Conservation (phyloP, 2,113 vertebrate genomes). For the Caretta caretta region DNA sequence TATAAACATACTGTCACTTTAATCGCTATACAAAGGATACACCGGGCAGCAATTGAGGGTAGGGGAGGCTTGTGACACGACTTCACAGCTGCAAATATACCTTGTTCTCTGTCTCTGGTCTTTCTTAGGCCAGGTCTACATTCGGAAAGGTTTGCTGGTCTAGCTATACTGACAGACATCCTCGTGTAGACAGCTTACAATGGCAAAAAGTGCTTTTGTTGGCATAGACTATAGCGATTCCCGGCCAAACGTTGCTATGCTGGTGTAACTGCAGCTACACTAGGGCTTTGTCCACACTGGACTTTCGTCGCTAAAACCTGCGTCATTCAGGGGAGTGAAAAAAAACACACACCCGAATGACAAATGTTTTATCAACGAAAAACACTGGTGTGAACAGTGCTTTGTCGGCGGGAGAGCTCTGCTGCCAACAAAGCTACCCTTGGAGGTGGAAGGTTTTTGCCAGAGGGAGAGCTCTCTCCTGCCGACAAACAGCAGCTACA, state of each 20-base stretch:
- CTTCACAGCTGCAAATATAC: accelerated
- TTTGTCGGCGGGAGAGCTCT: too few species aligned
- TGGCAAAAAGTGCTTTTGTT: background rate
- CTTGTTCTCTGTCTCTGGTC: background rate
- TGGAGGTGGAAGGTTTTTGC: too few species aligned
- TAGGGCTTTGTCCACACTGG: background rate
- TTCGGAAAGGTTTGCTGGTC: background rate
- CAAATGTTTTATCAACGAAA: too few species aligned
- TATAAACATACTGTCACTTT: background rate
- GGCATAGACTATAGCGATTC: background rate
- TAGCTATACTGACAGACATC: background rate
- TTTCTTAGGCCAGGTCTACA: background rate
- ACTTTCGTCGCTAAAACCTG: too few species aligned
- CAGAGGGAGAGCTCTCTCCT: too few species aligned
- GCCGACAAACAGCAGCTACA: too few species aligned
- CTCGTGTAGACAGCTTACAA: background rate
- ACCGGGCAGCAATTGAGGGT: background rate
- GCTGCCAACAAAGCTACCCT: too few species aligned
- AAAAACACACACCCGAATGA: too few species aligned
- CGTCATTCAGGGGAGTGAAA: too few species aligned
- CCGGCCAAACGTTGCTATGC: background rate
- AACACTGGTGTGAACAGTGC: too few species aligned
- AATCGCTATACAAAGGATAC: background rate
- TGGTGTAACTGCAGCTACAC: background rate
- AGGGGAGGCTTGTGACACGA: background rate